A percentile compares a stretch with the other conserved stretches of the same genome.
Conservation (phyloP, 1,140 invertebrate genomes). For the Plodia interpunctella region DNA sequence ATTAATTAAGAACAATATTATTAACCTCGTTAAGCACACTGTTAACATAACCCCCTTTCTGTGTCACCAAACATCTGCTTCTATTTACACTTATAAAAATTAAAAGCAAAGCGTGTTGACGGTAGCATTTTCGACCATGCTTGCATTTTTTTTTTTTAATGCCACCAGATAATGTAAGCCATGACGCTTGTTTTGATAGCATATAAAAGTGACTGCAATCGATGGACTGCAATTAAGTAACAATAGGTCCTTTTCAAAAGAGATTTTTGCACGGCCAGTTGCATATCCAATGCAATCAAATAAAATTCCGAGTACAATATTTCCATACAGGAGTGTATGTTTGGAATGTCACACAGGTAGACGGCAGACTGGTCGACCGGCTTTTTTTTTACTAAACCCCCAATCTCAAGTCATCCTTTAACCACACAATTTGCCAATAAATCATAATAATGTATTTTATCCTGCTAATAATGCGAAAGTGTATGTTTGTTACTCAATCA, state of each 20-base stretch:
- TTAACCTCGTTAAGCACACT: background rate
- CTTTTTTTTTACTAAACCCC: background rate
- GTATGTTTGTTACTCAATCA: too few relatives aligned
- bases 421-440: slow-evolving; percentile 3
- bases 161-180: too few relatives aligned
- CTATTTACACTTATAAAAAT: background rate
- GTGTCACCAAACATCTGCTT: background rate
- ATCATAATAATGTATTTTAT: background rate
- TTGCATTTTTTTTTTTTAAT: too few relatives aligned
- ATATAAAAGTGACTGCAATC: too few relatives aligned
- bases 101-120: too few relatives aligned
- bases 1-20: background rate
- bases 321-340: background rate
- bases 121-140: too few relatives aligned
- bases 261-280: background rate
- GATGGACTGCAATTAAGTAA: too few relatives aligned
- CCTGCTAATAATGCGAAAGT: too few relatives aligned
- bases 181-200: too few relatives aligned
- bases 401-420: background rate
- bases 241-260: too few relatives aligned
- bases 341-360: slow-evolving; percentile 1
- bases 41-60: slow-evolving; percentile 3
- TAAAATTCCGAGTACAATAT: background rate
- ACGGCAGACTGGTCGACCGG: background rate
- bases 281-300: background rate